Conservation (phyloP, 2,113 vertebrate species). For the Saguinus imperator region DNA sequence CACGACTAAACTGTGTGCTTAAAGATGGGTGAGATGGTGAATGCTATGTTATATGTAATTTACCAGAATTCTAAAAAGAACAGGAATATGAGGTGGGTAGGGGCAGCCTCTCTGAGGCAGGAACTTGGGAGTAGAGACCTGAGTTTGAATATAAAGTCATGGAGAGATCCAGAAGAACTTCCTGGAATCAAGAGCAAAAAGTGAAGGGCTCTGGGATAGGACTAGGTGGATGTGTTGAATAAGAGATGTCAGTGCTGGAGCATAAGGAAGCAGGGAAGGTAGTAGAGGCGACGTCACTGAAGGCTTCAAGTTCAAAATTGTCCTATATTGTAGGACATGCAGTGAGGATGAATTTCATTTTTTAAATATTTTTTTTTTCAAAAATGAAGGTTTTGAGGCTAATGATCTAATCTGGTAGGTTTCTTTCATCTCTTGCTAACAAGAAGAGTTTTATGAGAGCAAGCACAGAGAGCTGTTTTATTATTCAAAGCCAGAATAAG, state of each 20-base stretch:
- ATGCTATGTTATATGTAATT: not conserved
- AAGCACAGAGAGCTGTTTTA: not conserved
- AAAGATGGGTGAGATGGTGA: not conserved
- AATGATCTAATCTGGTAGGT: not conserved
- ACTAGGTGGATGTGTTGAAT: not conserved
- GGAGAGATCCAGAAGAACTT: not conserved
- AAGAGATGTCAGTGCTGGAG: not conserved
- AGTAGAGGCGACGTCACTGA: not conserved
- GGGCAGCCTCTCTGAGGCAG: not conserved
- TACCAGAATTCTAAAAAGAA: not conserved
- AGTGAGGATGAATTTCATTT: not conserved
- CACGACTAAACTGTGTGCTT: not conserved
- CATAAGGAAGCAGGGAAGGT: not conserved
- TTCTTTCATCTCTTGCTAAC: not conserved
- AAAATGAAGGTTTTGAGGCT: not conserved
- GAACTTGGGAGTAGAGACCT: not conserved
- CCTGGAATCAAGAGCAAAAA: not conserved
- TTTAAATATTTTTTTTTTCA: not conserved
- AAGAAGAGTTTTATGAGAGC: not conserved
- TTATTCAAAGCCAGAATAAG: not conserved
- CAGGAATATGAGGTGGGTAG: not conserved
- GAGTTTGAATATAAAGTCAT: fast-evolving
- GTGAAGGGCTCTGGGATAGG: not conserved
- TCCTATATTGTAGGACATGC: not conserved
- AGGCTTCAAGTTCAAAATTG: not conserved